These are phyloP conservation scores for Drosophila pachea DNA, from an alignment of 1,140 invertebrate genomes.

Conservation along the genomic window DNA sequence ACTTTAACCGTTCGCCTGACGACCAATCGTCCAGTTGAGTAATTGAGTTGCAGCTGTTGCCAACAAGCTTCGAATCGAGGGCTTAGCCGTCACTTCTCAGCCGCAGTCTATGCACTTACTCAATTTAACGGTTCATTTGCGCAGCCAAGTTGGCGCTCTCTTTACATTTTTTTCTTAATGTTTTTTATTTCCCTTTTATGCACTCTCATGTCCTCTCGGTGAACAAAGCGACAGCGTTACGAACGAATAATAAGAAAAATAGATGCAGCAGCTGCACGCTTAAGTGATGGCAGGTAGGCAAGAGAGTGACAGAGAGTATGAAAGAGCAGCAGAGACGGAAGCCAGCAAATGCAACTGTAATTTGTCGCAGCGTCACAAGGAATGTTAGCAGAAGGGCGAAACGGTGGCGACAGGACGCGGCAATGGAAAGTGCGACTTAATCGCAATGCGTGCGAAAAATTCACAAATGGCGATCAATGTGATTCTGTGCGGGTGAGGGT, in stretches of 20 bases:
- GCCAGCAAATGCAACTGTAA: constrained; percentile 3
- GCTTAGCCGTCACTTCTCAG: neutral
- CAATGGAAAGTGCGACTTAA: constrained; percentile 4
- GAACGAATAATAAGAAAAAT: constrained; percentile 19
- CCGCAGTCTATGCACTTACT: constrained; percentile 30
- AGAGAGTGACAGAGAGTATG: neutral
- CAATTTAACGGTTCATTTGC: constrained; percentile 73
- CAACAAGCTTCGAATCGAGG: neutral
- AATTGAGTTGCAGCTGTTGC: constrained; percentile 50
- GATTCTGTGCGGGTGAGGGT: neutral
- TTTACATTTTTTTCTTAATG: neutral
- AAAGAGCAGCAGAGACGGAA: constrained; percentile 5
- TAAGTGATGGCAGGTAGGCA: constrained; percentile 6
- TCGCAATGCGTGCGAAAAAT: constrained; percentile 6
- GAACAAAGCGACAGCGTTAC: constrained; percentile 14
- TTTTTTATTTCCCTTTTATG: too few species aligned
- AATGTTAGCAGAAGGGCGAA: neutral
- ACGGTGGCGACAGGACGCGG: neutral
- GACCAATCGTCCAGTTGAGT: constrained; percentile 3
- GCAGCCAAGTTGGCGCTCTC: constrained; percentile 33
- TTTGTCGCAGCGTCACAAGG: neutral
- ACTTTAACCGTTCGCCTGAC: constrained; percentile 9
- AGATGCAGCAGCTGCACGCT: constrained; percentile 8
- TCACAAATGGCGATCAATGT: neutral
- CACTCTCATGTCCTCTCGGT: neutral